Evolutionary conservation across 2,888 invertebrate genomes (phyloP).

Genomic region (Drosophila eohydei): DNA sequence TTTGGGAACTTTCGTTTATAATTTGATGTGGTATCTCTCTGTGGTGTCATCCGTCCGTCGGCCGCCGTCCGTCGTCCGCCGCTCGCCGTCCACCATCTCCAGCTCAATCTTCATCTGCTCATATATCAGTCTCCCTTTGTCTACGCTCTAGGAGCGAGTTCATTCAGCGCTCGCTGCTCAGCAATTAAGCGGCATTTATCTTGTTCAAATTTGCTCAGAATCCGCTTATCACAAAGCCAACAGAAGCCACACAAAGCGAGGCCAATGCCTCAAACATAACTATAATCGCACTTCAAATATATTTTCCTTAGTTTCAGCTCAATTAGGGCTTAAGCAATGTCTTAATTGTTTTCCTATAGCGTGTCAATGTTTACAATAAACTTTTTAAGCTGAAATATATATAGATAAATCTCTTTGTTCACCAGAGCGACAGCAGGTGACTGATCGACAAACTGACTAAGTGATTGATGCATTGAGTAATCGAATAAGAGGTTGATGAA

Average conservation of each 20-base stretch:
- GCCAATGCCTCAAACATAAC: slow-evolving; percentile 12
- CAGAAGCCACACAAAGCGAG: slow-evolving; percentile 33
- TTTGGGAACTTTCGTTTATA: slow-evolving; percentile 74
- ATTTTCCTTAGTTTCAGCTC: not conserved
- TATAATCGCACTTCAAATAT: slow-evolving; percentile 21
- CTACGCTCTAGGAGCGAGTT: slow-evolving; percentile 26
- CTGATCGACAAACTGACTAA: not conserved
- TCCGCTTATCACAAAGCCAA: slow-evolving; percentile 52
- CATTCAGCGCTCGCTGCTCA: slow-evolving; percentile 14
- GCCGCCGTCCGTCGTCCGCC: not conserved
- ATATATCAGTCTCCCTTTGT: slow-evolving; percentile 42
- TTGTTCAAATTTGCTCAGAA: slow-evolving; percentile 63
- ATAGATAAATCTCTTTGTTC: not conserved
- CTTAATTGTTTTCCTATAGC: not conserved
- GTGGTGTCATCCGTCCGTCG: slow-evolving; percentile 36
- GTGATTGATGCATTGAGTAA: not conserved
- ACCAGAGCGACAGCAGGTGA: not conserved
- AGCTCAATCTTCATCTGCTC: slow-evolving; percentile 27
- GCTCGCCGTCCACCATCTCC: not conserved
- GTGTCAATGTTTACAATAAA: not conserved
- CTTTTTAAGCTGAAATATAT: not conserved
- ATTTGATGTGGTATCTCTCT: slow-evolving; percentile 64
- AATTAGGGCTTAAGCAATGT: not conserved
- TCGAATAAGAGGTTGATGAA: no score
- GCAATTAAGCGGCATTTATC: slow-evolving; percentile 75